Evolutionary conservation across 1,140 invertebrate genomes (phyloP).

Genomic region (Drosophila ambigua): DNA sequence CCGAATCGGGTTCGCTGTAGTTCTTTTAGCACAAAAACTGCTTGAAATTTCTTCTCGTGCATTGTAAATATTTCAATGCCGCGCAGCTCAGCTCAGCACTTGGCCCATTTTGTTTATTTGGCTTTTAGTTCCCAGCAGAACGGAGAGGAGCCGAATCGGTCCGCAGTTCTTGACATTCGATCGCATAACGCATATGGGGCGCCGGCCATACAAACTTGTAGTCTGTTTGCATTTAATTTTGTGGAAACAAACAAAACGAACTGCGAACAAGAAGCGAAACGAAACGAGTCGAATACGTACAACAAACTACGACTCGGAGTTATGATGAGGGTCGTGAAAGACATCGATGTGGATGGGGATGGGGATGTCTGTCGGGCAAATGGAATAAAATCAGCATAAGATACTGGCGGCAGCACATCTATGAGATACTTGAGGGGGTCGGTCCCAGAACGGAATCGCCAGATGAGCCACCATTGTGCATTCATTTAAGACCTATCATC

Average conservation of each 20-base stretch:
- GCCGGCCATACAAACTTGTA: constrained; percentile 58
- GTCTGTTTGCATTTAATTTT: constrained; percentile 37
- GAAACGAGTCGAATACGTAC: constrained; percentile 10
- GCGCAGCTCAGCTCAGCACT: constrained; percentile 14
- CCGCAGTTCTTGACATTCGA: constrained; percentile 65
- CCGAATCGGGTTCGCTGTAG: constrained; percentile 9
- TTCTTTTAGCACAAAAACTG: constrained; percentile 29
- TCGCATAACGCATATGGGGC: constrained; percentile 54
- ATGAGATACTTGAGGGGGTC: constrained; percentile 20
- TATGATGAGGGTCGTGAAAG: constrained; percentile 64
- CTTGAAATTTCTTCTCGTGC: constrained; percentile 32
- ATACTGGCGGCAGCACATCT: constrained; percentile 25
- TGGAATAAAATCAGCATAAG: constrained; percentile 31
- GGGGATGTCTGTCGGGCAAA: constrained; percentile 21
- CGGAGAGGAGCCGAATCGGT: constrained; percentile 1
- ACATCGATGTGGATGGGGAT: constrained; percentile 9
- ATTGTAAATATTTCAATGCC: constrained; percentile 53
- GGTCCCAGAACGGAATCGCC: constrained; percentile 2
- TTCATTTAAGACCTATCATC: constrained; percentile 41
- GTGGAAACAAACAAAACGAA: constrained; percentile 43
- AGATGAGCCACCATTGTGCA: constrained; percentile 31
- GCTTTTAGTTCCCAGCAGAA: constrained; percentile 28
- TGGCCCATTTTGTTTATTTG: constrained; percentile 61
- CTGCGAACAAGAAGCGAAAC: constrained; percentile 19
- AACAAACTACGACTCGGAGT: constrained; percentile 52